These are phyloP conservation scores for Microchirus variegatus DNA, from an alignment of 2,797 vertebrate genomes.

Conservation along the genomic window DNA sequence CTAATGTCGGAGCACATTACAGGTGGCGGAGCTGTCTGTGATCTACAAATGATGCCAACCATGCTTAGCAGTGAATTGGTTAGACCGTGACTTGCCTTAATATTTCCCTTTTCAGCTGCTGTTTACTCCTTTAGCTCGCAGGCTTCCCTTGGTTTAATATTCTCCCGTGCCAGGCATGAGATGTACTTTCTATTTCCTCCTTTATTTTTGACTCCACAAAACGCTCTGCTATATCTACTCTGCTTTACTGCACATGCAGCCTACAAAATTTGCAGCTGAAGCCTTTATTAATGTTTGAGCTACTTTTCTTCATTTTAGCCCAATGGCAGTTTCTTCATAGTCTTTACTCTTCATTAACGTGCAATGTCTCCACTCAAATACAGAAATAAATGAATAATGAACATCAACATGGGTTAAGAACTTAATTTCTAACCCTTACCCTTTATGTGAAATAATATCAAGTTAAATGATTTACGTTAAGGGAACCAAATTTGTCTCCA, in stretches of 20 bases:
- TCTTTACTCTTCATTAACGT: too few species aligned
- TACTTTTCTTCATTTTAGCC: too few species aligned
- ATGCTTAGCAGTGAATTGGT: constrained; percentile 48
- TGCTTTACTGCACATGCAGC: neutral
- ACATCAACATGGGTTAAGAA: too few species aligned
- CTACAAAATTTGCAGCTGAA: neutral
- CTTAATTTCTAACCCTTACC: too few species aligned
- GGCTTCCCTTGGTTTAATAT: constrained; percentile 39
- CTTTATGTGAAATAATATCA: too few species aligned
- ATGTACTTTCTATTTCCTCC: constrained; percentile 21
- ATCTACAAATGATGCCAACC: constrained; percentile 52
- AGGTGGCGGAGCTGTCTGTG: constrained; percentile 44
- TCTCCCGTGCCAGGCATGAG: constrained; percentile 32
- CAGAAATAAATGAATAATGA: too few species aligned
- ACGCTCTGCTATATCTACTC: constrained; percentile 2
- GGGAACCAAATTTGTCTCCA: too few species aligned
- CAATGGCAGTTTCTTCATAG: too few species aligned
- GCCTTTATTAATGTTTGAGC: neutral
- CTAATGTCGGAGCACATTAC: constrained; percentile 51
- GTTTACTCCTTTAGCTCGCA: constrained; percentile 43
- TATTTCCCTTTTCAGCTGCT: constrained; percentile 37
- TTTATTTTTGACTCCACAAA: constrained; percentile 10
- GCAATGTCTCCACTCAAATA: too few species aligned
- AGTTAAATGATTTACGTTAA: too few species aligned
- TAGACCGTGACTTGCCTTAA: constrained; percentile 33